These are phyloP conservation scores for Molossus molossus DNA, from an alignment of 2,797 vertebrate genomes.

Conservation along the genomic window DNA sequence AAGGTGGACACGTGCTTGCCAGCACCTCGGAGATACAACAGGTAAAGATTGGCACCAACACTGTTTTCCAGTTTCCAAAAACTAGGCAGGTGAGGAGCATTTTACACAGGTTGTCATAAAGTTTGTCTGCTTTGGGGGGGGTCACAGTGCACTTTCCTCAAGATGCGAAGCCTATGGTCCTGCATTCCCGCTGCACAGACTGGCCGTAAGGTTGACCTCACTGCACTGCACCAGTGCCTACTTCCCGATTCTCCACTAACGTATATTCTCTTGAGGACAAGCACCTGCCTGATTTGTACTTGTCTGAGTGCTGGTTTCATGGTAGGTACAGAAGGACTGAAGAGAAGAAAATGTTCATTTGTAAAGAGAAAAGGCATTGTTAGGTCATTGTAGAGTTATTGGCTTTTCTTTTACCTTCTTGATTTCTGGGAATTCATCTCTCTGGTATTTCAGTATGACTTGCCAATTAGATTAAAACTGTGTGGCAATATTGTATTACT, in stretches of 20 bases:
- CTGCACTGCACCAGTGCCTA: neutral
- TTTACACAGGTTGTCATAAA: neutral
- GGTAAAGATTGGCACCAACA: neutral
- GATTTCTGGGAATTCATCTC: slow-evolving; percentile 9
- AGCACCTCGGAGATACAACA: neutral
- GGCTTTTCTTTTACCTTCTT: neutral
- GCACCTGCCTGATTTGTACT: neutral
- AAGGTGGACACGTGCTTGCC: neutral
- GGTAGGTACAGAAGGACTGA: neutral
- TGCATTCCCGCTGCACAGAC: fast-evolving
- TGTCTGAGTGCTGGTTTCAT: neutral
- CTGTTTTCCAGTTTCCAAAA: neutral
- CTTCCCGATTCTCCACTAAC: neutral
- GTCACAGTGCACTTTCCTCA: no score
- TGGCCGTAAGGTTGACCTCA: neutral
- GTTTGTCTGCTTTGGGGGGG: neutral
- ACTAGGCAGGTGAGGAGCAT: neutral
- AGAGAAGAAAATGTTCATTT: neutral
- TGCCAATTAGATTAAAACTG: neutral
- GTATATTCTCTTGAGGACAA: neutral
- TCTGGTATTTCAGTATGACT: neutral
- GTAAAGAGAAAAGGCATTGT: neutral
- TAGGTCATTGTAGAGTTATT: neutral
- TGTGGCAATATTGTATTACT: neutral
- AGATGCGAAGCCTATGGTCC: neutral